phyloP scores from a whole-genome alignment of 1,140 invertebrate genomes.

The Pectinophora gossypiella region DNA sequence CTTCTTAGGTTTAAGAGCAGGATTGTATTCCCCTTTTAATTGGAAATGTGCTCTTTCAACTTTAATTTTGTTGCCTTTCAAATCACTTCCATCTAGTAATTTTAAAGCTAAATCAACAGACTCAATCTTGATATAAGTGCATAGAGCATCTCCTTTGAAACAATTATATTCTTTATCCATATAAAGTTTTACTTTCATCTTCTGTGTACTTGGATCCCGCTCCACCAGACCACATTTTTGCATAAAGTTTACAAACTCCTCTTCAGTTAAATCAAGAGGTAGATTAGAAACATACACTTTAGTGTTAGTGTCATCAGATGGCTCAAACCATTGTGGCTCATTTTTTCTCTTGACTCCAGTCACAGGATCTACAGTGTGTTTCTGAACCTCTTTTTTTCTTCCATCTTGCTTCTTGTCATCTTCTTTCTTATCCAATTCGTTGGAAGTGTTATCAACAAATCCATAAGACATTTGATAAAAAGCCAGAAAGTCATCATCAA shows the following conservation, averaged over 20 bases:
- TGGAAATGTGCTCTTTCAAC: conserved; percentile 97
- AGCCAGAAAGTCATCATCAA: conserved; percentile 98
- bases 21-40: conserved; percentile 97
- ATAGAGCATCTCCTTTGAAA: conserved; percentile 97
- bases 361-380: conserved; percentile 15
- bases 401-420: conserved; percentile 37
- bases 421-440: conserved; percentile 42
- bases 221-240: conserved; percentile 97
- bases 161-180: conserved; percentile 87
- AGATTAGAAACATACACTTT: conserved; percentile 98
- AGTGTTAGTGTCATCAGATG: conserved; percentile 94
- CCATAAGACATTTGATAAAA: conserved; percentile 97
- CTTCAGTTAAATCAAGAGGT: conserved; percentile 91
- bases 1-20: conserved; percentile 93
- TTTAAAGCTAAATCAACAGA: conserved; percentile 95
- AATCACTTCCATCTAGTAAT: conserved; percentile 92
- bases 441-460: conserved; percentile 79
- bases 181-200: conserved; percentile 97
- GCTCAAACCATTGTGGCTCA: conserved; percentile 91
- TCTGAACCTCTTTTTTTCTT: conserved; percentile 29
- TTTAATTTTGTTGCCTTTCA: conserved; percentile 86
- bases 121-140: conserved; percentile 98
- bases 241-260: conserved; percentile 94
- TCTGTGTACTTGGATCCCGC: conserved; percentile 87
- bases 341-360: conserved; percentile 64